phyloP scores from a whole-genome alignment of 1,140 invertebrate genomes.

The Whitmania pigra region DNA sequence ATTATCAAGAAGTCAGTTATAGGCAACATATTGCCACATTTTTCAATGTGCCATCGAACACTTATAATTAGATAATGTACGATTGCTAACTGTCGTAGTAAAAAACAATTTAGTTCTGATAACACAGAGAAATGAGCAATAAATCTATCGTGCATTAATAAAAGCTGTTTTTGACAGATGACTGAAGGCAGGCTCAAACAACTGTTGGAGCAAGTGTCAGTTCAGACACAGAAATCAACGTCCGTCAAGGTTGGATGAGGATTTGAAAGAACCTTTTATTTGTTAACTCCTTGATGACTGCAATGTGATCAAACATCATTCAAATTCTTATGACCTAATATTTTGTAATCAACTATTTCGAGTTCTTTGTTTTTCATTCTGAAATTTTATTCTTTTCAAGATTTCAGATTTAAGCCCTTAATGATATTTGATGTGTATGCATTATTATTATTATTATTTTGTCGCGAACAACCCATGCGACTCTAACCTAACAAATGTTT shows the following conservation, averaged over 20 bases:
- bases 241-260: conserved; percentile 57
- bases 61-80: neutral
- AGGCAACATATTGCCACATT: neutral
- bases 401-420: neutral
- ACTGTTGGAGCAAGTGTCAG: conserved; percentile 70
- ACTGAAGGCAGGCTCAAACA: conserved; percentile 71
- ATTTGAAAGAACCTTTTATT: neutral
- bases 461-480: neutral
- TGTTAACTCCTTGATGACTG: neutral
- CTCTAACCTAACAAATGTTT: conserved; percentile 22
- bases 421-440: neutral
- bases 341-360: no score
- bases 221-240: conserved; percentile 61
- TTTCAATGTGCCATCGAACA: neutral
- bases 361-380: neutral
- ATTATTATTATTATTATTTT: neutral
- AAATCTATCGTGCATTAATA: neutral
- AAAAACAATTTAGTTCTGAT: neutral
- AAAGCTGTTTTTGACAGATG: conserved; percentile 41
- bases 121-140: neutral
- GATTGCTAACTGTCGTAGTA: no score
- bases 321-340: neutral
- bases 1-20: neutral
- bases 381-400: conserved; percentile 1
- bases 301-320: neutral